phyloP scores from a whole-genome alignment of 2,888 invertebrate species.

The Hypolimnas misippus region DNA sequence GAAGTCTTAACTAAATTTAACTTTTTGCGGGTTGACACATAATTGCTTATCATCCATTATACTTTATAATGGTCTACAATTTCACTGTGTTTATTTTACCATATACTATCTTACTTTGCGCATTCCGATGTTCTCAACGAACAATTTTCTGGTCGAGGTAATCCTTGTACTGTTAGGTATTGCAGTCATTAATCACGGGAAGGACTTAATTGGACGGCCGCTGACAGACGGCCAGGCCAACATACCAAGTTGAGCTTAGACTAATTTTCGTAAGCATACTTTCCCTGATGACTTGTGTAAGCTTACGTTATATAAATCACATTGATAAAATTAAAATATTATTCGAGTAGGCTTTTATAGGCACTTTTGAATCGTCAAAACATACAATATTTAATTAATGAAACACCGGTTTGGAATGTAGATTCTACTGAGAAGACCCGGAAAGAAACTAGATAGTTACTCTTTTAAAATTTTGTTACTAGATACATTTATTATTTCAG shows the following conservation, averaged over 20 bases:
- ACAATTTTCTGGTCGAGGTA: constrained; percentile 26
- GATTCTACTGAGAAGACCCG: too few relatives aligned
- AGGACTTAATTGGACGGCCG: constrained; percentile 73
- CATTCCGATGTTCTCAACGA: constrained; percentile 19
- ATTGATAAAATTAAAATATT: neutral
- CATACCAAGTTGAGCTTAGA: constrained; percentile 36
- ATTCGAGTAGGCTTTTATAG: too few relatives aligned
- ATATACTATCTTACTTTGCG: constrained; percentile 5
- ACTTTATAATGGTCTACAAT: too few relatives aligned
- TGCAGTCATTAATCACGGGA: constrained; percentile 69
- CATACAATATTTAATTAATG: too few relatives aligned
- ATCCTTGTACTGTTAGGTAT: constrained; percentile 46
- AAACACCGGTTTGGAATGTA: too few relatives aligned
- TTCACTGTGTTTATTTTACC: neutral
- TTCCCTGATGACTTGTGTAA: constrained; percentile 3
- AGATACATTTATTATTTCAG: too few relatives aligned
- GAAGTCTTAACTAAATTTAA: too few relatives aligned
- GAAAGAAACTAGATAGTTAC: too few relatives aligned
- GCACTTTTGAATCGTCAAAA: too few relatives aligned
- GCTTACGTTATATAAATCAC: neutral
- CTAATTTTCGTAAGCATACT: constrained; percentile 29
- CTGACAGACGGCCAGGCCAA: constrained; percentile 55
- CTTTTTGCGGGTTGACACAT: too few relatives aligned
- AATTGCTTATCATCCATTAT: too few relatives aligned
- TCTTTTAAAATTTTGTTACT: too few relatives aligned